Base-by-base conservation (phyloP, 2,888 invertebrate genomes). In the Hetaerina titia region DNA sequence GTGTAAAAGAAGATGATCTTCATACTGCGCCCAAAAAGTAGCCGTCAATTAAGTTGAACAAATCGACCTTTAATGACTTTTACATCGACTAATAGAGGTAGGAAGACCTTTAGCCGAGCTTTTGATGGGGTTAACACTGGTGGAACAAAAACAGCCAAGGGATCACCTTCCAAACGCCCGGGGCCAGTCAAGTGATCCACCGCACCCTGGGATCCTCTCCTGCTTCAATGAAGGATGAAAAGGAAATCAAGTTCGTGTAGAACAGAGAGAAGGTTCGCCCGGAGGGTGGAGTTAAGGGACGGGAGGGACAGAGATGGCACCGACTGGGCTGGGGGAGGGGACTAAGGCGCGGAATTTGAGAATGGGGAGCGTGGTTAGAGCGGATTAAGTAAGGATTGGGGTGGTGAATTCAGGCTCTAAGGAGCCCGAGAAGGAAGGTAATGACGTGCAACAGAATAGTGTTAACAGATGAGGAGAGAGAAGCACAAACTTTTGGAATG, bases 141-240 rank as follows among this genome's bases (percentile, higher is more conserved):
- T 31, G 81, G 6, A 31, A 25, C 31, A 81, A 31, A 81, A 81
- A 81, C 81, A 81, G 25, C 31, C 25, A 0, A 22, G 31, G 1
- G 81, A 69, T 69, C 69, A 15, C 31, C 13, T 25, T 13, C n/a
- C 31, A 15, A 81, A 9, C 13, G 25, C 31, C 81, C 11, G 13
- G 13, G 81, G 81, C 81, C 11, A 81, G 81, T 81, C 81, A 31
- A 13, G 11, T 31, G 81, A 81, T 81, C 57, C 17, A 56, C 89
- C 31, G 90, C 69, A 45, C 45, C 64, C 57, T 13, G n/a, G 5
- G 56, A 22, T 15, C n/a, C 22, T 74, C 64, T 17, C 90, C 31
- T 45, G 64, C 45, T 60, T 56, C 92, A 92, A 92, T 92, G 92
- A 92, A 56, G 92, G 69, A 69, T 92, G 92, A 92, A 92, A 81